Conservation (phyloP, 2,113 vertebrate genomes). For the Rattus norvegicus region GRCr8 NC_086031.1:68840501-68841000, state of each 20-base stretch:
- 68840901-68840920: conserved; percentile 10
- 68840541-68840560: too few relatives aligned
- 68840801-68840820: neutral
- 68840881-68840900: neutral
- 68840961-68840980: neutral
- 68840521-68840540: neutral
- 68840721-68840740: neutral
- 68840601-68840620: neutral
- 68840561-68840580: neutral
- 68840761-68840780: neutral
- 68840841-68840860: neutral
- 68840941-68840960: neutral
- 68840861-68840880: neutral
- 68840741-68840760: neutral
- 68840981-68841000: neutral
- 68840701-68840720: neutral
- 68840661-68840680: neutral
- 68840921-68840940: neutral
- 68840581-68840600: neutral
- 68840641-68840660: neutral
- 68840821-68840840: neutral
- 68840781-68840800: neutral
- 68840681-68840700: neutral
- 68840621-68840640: neutral
- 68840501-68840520: neutral